A percentile compares a stretch with the other conserved stretches of the same genome.
These are phyloP conservation scores for Troides aeacus DNA, from an alignment of 2,888 invertebrate genomes.

Conservation along the genomic window DNA sequence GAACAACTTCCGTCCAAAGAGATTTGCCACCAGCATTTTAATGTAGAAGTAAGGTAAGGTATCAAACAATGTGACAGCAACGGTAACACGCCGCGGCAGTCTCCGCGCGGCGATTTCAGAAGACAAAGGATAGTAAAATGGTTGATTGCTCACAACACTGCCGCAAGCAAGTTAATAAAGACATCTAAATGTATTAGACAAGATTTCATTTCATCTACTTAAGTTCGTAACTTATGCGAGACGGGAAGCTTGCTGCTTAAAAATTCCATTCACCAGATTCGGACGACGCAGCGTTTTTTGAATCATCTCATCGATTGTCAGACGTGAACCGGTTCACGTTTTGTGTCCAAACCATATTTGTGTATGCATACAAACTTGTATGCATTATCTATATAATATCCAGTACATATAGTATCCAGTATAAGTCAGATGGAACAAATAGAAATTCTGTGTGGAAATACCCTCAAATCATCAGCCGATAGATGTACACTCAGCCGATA, in stretches of 20 bases:
- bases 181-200: constrained; percentile 34
- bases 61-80: constrained; percentile 34
- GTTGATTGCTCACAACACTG: constrained; percentile 72
- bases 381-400: too few species aligned
- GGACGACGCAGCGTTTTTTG: not conserved
- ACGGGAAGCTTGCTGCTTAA: not conserved
- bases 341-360: too few species aligned
- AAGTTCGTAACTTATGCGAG: constrained; percentile 1
- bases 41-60: not conserved
- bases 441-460: too few species aligned
- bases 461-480: too few species aligned
- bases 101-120: constrained; percentile 68
- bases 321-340: too few species aligned
- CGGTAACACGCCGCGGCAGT: constrained; percentile 47
- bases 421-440: too few species aligned
- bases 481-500: too few species aligned
- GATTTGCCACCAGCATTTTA: too few species aligned
- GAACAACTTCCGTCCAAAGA: too few species aligned
- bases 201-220: constrained; percentile 25
- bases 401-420: too few species aligned
- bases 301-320: not conserved
- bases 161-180: constrained; percentile 45
- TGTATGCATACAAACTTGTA: too few species aligned
- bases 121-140: constrained; percentile 78
- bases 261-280: not conserved